phyloP scores from a whole-genome alignment of 2,113 vertebrate species.

The Lipotes vexillifer region DNA sequence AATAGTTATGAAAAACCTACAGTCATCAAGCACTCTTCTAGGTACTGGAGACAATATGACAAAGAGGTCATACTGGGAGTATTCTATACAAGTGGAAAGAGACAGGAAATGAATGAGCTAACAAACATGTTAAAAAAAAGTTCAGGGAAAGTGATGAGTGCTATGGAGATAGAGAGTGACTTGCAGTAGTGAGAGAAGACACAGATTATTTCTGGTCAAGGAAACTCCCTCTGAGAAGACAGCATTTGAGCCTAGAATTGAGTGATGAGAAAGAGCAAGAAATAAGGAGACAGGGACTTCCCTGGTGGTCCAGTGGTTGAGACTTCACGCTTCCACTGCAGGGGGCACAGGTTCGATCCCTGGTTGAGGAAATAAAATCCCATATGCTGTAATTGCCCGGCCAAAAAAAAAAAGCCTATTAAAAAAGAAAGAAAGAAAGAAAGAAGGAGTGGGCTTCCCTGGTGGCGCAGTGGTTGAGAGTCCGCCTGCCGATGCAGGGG shows the following conservation, averaged over 20 bases:
- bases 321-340: rapidly evolving
- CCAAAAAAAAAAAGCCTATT: too few relatives aligned
- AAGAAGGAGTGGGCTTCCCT: too few relatives aligned
- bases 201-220: background rate
- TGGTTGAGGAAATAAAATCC: too few relatives aligned
- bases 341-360: too few relatives aligned
- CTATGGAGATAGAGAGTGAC: background rate
- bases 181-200: background rate
- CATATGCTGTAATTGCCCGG: too few relatives aligned
- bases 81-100: background rate
- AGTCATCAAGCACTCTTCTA: background rate
- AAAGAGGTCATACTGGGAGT: background rate
- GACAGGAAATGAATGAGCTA: background rate
- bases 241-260: background rate
- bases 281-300: background rate
- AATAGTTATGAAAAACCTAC: background rate
- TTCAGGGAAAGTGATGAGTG: background rate
- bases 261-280: background rate
- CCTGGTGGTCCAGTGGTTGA: too few relatives aligned
- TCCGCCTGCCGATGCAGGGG: too few relatives aligned
- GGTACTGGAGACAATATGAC: background rate
- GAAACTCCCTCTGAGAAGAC: background rate
- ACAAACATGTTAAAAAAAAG: background rate
- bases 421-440: too few relatives aligned
- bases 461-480: too few relatives aligned